Conservation (phyloP, 2,888 invertebrate genomes). For the Monoplex corrugatus region DNA sequence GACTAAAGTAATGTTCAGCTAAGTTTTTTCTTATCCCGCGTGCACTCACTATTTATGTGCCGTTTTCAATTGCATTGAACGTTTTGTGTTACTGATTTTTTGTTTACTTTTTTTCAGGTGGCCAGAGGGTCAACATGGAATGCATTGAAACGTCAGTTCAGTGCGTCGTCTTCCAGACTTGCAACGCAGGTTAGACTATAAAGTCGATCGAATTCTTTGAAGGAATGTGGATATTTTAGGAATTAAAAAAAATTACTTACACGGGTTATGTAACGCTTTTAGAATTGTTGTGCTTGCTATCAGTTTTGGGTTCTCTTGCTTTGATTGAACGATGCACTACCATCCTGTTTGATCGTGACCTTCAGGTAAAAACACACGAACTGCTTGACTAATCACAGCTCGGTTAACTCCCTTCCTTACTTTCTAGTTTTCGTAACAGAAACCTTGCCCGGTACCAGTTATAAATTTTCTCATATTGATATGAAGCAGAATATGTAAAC, state of each 20-base stretch:
- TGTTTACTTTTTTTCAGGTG: constrained; percentile 21
- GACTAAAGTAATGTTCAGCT: constrained; percentile 38
- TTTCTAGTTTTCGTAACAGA: background rate
- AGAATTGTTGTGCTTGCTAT: no score
- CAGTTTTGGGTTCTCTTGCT: no score
- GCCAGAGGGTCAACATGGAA: constrained; percentile 49
- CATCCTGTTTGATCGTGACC: background rate
- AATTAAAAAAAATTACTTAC: background rate
- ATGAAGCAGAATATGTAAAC: no score
- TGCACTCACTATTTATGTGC: background rate
- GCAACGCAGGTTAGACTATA: constrained; percentile 54
- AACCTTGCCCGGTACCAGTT: background rate
- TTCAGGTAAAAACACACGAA: background rate
- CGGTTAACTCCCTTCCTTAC: constrained; percentile 9
- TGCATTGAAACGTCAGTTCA: constrained; percentile 53
- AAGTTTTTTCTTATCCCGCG: background rate
- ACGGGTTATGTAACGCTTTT: no score
- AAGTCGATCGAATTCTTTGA: background rate
- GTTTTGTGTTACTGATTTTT: background rate
- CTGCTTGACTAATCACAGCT: background rate
- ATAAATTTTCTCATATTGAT: background rate
- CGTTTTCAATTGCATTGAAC: background rate
- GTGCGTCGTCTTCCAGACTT: constrained; percentile 50
- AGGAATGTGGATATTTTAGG: background rate
- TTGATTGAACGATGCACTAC: no score